Evolutionary conservation across 2,888 invertebrate genomes (phyloP).

Genomic region (Eristalis arbustorum): DNA sequence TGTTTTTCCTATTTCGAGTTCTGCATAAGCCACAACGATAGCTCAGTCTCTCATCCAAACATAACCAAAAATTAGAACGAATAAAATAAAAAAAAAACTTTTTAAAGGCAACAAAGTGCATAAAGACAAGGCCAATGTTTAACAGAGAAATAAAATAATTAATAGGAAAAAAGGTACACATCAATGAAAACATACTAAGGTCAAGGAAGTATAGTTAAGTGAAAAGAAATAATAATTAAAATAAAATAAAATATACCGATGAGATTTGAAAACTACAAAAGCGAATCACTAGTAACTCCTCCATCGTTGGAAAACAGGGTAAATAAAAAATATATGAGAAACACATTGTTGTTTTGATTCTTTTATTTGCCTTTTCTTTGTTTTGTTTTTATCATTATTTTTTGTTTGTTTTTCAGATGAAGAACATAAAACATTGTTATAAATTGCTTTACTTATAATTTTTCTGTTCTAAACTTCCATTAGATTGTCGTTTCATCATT

Average conservation of each 20-base stretch:
- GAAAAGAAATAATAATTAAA: neutral
- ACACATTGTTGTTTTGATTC: conserved; percentile 74
- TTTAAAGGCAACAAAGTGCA: neutral
- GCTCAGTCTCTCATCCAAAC: neutral
- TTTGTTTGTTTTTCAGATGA: conserved; percentile 53
- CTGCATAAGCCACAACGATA: neutral
- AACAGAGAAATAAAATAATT: neutral
- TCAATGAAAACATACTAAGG: conserved; percentile 12
- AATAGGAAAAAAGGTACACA: neutral
- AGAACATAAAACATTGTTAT: conserved; percentile 68
- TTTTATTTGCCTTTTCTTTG: conserved; percentile 69
- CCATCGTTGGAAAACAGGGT: conserved; percentile 69
- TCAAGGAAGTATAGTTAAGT: neutral
- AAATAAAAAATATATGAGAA: conserved; percentile 74
- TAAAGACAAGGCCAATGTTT: neutral
- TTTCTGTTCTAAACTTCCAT: conserved; percentile 21
- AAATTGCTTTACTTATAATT: conserved; percentile 45
- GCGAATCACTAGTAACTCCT: conserved; percentile 66
- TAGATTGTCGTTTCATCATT: conserved; percentile 51
- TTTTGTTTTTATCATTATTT: conserved; percentile 20
- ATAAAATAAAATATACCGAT: neutral
- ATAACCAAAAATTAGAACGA: neutral
- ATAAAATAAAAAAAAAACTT: neutral
- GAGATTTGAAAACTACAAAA: conserved; percentile 35
- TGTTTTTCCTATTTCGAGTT: neutral